Conservation (phyloP, 2,113 vertebrate species). For the Choloepus hoffmanni region DNA sequence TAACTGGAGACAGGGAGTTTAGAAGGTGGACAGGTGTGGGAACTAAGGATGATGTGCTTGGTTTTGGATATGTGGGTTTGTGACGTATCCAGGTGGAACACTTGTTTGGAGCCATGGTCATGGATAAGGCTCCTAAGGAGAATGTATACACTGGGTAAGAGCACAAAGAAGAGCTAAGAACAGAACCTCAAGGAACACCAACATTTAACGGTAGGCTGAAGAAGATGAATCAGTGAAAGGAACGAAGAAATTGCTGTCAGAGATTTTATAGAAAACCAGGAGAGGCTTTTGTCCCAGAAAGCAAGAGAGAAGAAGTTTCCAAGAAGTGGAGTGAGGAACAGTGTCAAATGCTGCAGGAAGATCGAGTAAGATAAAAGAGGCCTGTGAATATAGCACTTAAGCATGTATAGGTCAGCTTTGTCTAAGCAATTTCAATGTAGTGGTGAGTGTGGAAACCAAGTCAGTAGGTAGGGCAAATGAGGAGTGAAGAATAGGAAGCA, state of each 20-base stretch:
- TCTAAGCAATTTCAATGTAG: not conserved
- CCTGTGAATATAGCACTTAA: not conserved
- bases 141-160: not conserved
- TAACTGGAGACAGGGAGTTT: not conserved
- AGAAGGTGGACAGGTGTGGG: not conserved
- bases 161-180: not conserved
- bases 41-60: not conserved
- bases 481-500: not conserved
- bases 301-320: not conserved
- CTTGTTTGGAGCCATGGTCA: not conserved
- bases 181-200: not conserved
- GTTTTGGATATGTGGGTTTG: not conserved
- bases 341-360: not conserved
- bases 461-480: not conserved
- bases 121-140: not conserved
- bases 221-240: not conserved
- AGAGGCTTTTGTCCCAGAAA: not conserved
- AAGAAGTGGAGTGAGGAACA: not conserved
- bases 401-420: not conserved
- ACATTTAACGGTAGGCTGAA: not conserved
- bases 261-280: constrained; percentile 27
- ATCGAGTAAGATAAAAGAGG: not conserved
- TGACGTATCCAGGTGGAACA: not conserved
- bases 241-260: not conserved
- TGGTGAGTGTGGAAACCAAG: not conserved